Evolutionary conservation across 2,888 invertebrate species (phyloP).

Genomic region (Phorcus lineatus): DNA sequence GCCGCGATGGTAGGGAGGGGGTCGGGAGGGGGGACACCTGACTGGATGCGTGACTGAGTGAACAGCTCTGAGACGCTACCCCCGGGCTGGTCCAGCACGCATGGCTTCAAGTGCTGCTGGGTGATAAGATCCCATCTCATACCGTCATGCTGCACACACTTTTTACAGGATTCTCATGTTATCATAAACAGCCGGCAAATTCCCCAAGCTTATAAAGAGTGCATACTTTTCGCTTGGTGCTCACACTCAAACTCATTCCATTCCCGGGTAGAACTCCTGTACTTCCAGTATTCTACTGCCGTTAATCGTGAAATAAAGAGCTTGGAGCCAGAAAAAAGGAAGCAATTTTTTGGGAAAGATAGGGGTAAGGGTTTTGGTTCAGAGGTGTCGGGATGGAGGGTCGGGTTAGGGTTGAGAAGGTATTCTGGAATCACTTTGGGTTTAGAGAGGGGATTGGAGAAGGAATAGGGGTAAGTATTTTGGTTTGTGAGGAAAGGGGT

Average conservation of each 20-base stretch:
- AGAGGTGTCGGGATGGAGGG: background rate
- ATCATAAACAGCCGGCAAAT: background rate
- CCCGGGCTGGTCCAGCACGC: background rate
- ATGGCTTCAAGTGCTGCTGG: conserved; percentile 4
- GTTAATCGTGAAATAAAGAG: background rate
- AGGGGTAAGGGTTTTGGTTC: background rate
- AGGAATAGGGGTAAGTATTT: background rate
- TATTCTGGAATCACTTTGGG: too few relatives aligned
- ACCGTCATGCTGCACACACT: background rate
- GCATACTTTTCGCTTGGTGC: background rate
- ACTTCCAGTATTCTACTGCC: background rate
- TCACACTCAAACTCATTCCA: background rate
- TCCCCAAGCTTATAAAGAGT: background rate
- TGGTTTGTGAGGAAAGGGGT: background rate
- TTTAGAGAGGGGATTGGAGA: background rate
- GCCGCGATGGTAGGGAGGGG: too few relatives aligned
- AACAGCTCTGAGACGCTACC: background rate
- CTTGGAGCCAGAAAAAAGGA: background rate
- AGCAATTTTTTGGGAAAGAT: background rate
- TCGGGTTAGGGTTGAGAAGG: too few relatives aligned
- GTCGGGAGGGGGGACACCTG: too few relatives aligned
- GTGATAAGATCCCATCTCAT: background rate
- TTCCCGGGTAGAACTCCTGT: too few relatives aligned
- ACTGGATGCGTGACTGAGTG: too few relatives aligned
- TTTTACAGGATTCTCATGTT: conserved; percentile 2